Conservation (phyloP, 2,113 vertebrate species). For the Redunca redunca region DNA sequence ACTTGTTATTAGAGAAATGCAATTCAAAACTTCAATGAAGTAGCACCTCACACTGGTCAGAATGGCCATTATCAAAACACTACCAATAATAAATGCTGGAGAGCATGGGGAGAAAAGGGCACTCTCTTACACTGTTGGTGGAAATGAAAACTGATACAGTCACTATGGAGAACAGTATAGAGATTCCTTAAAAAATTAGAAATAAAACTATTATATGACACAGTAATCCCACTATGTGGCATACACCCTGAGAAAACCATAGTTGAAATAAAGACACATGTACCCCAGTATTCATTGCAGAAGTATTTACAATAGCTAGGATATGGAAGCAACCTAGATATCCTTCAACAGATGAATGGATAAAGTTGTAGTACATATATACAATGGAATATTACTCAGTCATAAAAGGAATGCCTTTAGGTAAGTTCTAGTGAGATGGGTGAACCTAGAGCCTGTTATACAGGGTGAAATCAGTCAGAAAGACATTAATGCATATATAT, state of each 20-base stretch:
- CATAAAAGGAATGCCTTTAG: not conserved
- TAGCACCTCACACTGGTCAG: not conserved
- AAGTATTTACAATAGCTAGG: not conserved
- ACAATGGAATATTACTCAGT: not conserved
- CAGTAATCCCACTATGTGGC: not conserved
- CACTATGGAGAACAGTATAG: not conserved
- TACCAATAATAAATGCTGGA: not conserved
- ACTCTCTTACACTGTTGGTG: not conserved
- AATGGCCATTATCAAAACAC: not conserved
- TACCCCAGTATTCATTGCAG: not conserved
- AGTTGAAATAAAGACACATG: not conserved
- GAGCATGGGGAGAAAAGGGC: not conserved
- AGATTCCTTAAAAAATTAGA: not conserved
- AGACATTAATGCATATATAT: not conserved
- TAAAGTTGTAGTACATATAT: not conserved
- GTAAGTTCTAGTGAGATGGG: not conserved
- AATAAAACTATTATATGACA: not conserved
- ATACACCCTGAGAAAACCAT: not conserved
- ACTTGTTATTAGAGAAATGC: not conserved
- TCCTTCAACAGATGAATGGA: not conserved
- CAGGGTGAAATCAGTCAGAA: not conserved
- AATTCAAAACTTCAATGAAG: not conserved
- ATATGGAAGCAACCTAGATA: not conserved
- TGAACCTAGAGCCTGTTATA: not conserved
- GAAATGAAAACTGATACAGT: not conserved